Evolutionary conservation across 1,140 invertebrate genomes (phyloP).

Genomic region (Oedothorax gibbosus): DNA sequence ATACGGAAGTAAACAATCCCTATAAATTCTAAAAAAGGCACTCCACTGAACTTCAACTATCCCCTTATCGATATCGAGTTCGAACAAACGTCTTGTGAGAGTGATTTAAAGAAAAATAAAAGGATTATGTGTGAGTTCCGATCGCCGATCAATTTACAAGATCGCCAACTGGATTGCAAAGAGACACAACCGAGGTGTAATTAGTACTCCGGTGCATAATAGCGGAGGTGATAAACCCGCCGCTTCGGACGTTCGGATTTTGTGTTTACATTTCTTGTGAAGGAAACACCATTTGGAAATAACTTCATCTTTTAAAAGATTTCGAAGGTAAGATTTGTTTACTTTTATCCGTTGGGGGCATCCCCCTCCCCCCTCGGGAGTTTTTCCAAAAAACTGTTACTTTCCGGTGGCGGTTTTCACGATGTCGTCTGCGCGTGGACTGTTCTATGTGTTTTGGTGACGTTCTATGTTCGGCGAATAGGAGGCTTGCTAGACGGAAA

Average conservation of each 20-base stretch:
- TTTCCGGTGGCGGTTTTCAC: constrained; percentile 54
- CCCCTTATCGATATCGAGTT: background rate
- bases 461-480: constrained; percentile 59
- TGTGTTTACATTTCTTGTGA: no score
- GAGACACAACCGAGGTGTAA: constrained; percentile 35
- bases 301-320: no score
- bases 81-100: background rate
- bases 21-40: background rate
- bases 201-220: constrained; percentile 59
- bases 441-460: constrained; percentile 56
- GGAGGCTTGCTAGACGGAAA: constrained; percentile 57
- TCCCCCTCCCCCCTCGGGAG: background rate
- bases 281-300: no score
- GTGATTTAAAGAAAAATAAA: background rate
- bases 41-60: background rate
- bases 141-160: constrained; percentile 54
- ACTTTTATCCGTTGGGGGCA: no score
- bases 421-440: constrained; percentile 58
- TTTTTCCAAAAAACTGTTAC: no score
- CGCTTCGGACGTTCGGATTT: no score
- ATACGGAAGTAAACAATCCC: constrained; percentile 61
- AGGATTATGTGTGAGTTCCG: constrained; percentile 27
- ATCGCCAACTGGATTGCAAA: constrained; percentile 58
- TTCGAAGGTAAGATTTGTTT: no score
- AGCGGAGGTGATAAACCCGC: constrained; percentile 38